Evolutionary conservation across 2,797 vertebrate genomes (phyloP), one percentile per base, ranked within the genome.

Genomic region (Columba guinea): DNA sequence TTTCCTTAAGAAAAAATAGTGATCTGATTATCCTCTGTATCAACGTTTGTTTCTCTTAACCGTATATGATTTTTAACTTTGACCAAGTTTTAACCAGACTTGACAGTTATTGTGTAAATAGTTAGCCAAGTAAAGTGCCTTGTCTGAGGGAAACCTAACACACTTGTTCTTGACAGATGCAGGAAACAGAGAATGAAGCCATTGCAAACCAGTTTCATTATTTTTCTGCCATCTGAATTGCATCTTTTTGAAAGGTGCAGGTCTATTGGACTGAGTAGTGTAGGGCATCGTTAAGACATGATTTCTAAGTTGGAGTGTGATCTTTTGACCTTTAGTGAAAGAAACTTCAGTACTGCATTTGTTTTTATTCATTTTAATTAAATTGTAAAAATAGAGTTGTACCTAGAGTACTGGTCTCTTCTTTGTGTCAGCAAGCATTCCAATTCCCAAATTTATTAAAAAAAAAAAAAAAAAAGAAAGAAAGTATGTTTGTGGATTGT

Each of bases 101-200:
- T 95, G 93, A 77, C 87, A 95, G 56, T 77, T 83, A 49, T 82
- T 94, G 78, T 92, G 64, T 89, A 96, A 95, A 95, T 77, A 91
- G 68, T 73, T 92, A 65, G 89, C 35, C 91, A 94, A 75, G 78
- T 94, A 74, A 94, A 92, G 52, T 27, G 52, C n/a, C 37, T 92
- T 92, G 81, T 84, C 89, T 80, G 44, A 77, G 71, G 75, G 68
- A 85, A 93, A 68, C 60, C n/a, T 70, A 63, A 56, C 58, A 53
- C 44, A 16, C 56, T 80, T 74, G 32, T 21, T 48, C 53, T 41
- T 65, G 62, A 53, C 81, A 89, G 62, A 78, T 46, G 70, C 26
- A 82, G 28, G 53, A 92, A 92, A 75, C 24, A 68, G 51, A 81
- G 24, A 32, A 79, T 23, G 24, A 91, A 95, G 65, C 56, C 68